Percentiles rank a stretch among this genome's conserved stretches.
Conservation (phyloP, 2,888 invertebrate species). For the Drosophila borealis region DNA sequence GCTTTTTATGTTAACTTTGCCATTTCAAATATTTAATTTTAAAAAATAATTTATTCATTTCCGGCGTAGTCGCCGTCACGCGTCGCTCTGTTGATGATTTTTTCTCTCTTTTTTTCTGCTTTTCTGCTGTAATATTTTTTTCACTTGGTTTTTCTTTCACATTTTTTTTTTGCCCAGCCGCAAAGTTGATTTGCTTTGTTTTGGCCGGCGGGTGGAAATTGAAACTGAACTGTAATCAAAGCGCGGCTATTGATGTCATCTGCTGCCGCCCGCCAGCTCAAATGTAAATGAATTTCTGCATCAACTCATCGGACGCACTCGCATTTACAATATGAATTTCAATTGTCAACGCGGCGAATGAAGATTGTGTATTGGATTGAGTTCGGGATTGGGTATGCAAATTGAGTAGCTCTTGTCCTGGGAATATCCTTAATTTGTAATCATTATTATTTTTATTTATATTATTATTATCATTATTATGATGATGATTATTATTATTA, state of each 20-base stretch:
- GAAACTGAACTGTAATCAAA: constrained; percentile 79
- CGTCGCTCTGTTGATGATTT: constrained; percentile 54
- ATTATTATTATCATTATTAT: too few relatives aligned
- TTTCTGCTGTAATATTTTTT: constrained; percentile 13
- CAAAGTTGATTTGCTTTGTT: constrained; percentile 69
- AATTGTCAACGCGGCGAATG: constrained; percentile 40
- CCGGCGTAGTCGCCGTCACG: constrained; percentile 55
- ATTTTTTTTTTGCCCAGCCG: constrained; percentile 34
- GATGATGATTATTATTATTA: too few relatives aligned
- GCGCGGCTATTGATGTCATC: constrained; percentile 74
- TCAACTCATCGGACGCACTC: constrained; percentile 60
- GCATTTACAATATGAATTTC: constrained; percentile 73
- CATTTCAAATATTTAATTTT: constrained; percentile 67
- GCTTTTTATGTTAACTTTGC: constrained; percentile 76
- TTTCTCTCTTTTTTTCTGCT: constrained; percentile 6
- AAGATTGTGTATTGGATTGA: constrained; percentile 2
- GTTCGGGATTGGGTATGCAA: too few relatives aligned
- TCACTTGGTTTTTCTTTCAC: constrained; percentile 9
- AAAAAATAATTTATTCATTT: constrained; percentile 80
- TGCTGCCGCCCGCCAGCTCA: constrained; percentile 31
- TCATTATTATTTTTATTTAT: not conserved
- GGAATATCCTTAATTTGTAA: not conserved
- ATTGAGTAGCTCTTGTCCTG: not conserved
- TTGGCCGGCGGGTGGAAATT: constrained; percentile 61
- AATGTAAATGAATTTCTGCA: constrained; percentile 75